These are phyloP conservation scores for Polypterus bichir DNA, from an alignment of 2,113 vertebrate genomes.

Conservation along the genomic window DNA sequence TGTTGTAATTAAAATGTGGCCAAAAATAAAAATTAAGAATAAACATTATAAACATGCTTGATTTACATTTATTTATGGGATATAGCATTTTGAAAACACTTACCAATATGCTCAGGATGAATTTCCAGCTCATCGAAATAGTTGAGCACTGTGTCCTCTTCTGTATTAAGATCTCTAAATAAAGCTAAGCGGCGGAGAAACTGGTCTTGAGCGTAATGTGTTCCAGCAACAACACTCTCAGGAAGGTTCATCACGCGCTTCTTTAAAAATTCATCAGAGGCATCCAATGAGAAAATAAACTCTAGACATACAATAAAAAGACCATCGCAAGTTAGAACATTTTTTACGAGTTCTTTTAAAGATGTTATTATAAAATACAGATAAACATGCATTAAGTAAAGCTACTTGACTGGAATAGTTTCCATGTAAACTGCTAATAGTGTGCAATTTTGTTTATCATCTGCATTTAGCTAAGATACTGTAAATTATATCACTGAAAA, in stretches of 20 bases:
- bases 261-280: slow-evolving; percentile 68
- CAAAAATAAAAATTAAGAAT: no score
- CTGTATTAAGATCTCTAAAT: slow-evolving; percentile 51
- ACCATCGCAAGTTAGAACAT: background rate
- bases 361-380: background rate
- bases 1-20: no score
- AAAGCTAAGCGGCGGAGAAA: slow-evolving; percentile 48
- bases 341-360: background rate
- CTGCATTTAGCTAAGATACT: no score
- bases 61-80: no score
- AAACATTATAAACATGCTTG: no score
- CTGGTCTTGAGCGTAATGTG: slow-evolving; percentile 54
- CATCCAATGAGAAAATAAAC: slow-evolving; percentile 62
- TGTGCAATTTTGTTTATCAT: no score
- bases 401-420: no score
- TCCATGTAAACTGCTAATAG: no score
- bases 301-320: slow-evolving; percentile 45
- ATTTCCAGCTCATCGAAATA: slow-evolving; percentile 76
- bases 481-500: no score
- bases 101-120: slow-evolving; percentile 63
- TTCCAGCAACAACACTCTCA: slow-evolving; percentile 54
- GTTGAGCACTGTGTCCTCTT: slow-evolving; percentile 59
- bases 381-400: background rate
- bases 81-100: background rate
- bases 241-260: slow-evolving; percentile 73